These are phyloP conservation scores for Phaethon lepturus DNA, from an alignment of 2,113 vertebrate genomes.

Conservation along the genomic window DNA sequence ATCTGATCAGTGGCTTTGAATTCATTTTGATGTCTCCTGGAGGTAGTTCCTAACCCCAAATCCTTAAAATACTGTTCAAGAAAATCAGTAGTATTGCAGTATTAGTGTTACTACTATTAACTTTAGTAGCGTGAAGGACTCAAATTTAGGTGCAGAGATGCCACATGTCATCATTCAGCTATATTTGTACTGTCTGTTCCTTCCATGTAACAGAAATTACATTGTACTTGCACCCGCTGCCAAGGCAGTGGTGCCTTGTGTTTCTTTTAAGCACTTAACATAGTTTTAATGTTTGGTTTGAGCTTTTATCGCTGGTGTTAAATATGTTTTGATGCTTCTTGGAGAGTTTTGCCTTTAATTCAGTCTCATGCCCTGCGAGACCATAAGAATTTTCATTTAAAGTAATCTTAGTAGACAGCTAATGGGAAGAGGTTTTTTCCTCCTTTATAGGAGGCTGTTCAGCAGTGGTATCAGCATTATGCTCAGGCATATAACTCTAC, in stretches of 20 bases:
- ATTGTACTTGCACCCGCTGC: neutral
- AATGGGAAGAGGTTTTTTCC: slow-evolving; percentile 27
- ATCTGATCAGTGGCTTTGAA: neutral
- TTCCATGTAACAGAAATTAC: neutral
- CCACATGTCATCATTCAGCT: neutral
- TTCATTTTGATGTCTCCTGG: neutral
- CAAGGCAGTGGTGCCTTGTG: neutral
- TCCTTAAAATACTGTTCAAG: neutral
- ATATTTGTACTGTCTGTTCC: neutral
- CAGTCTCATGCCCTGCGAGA: neutral
- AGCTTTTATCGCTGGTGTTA: neutral
- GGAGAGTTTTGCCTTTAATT: neutral
- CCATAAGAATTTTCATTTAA: neutral
- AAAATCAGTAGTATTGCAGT: neutral
- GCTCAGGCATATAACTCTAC: slow-evolving; percentile 75
- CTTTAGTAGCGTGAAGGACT: neutral
- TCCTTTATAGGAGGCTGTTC: slow-evolving; percentile 77
- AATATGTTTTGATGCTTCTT: neutral
- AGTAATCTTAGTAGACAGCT: neutral
- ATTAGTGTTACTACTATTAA: neutral
- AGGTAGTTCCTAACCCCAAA: neutral
- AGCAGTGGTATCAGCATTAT: slow-evolving; percentile 86
- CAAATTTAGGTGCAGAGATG: neutral
- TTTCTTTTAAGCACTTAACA: neutral
- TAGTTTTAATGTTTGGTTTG: neutral